Conservation (phyloP, 1,140 invertebrate species). For the Aricia agestis region DNA sequence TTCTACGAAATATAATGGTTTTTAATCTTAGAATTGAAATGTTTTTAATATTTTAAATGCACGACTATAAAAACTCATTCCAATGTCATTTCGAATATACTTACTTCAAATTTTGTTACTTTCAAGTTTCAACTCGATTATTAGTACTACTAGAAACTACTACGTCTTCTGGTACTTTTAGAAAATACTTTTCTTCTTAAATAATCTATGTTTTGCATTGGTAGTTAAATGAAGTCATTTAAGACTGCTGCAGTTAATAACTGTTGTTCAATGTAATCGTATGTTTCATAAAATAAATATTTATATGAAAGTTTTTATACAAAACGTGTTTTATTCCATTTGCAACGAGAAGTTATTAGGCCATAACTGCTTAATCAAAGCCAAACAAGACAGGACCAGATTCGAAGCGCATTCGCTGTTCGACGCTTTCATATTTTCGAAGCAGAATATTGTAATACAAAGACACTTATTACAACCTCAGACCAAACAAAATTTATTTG, state of each 20-base stretch:
- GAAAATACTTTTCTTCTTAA: neutral
- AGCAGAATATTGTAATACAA: no score
- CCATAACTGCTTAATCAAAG: no score
- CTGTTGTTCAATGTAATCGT: constrained; percentile 1
- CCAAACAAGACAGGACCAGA: no score
- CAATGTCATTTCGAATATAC: neutral
- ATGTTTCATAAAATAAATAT: constrained; percentile 14
- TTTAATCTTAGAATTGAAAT: neutral
- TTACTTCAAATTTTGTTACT: neutral
- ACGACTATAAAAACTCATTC: neutral
- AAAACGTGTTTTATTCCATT: constrained; percentile 4
- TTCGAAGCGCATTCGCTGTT: no score
- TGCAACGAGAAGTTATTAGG: neutral
- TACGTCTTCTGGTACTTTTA: no score
- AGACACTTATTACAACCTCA: no score
- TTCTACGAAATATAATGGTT: neutral
- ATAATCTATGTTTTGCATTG: neutral
- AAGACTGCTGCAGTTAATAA: neutral
- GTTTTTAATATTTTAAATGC: neutral
- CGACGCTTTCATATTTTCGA: no score
- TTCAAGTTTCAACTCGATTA: neutral
- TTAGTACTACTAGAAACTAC: no score
- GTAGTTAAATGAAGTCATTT: neutral
- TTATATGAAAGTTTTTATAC: constrained; percentile 9
- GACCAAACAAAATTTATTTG: no score